Evolutionary conservation across 2,888 invertebrate species (phyloP), one percentile per base, ranked within the genome.

Genomic region (Saturnia pavonia): DNA sequence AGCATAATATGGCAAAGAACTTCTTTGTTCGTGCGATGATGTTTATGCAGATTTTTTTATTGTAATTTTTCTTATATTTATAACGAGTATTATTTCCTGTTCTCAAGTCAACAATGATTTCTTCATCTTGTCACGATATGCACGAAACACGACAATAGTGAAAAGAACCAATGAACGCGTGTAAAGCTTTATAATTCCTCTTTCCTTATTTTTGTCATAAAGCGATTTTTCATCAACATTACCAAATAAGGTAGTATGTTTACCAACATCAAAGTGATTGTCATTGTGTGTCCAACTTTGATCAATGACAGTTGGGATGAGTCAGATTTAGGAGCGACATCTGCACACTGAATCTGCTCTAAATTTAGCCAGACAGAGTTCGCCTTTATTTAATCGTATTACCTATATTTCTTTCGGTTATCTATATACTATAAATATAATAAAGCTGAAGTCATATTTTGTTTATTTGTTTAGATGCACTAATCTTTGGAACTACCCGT

Each of bases 351-450:
- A 85, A 83, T 81, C 78, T 78, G 74, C 76, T 80, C 87, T 88
- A 88, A 86, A 87, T 86, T 85, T 87, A 88, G 86, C 79, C 76
- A 73, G 82, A 86, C 81, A 85, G 84, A 77, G 75, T 75, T 77
- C 73, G 67, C 70, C 77, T 77, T 76, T 71, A 75, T 80, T 78
- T 83, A 80, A 83, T 82, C 81, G 78, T 80, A 48, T 48, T 48
- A 22, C 11, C 54, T 54, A 54, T 54, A 54, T 54, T 54, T 54
- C 54, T 2, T 54, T 54, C 7, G 9, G 7, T 54, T 54, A 54
- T 22, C n/a, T 54, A 2, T 54, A 22, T n/a, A n/a, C n/a, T n/a
- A n/a, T n/a, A n/a, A n/a, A n/a, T n/a, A n/a, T n/a, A n/a, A n/a
- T n/a, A n/a, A n/a, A n/a, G n/a, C n/a, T n/a, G n/a, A n/a, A n/a